A percentile compares a stretch with the other conserved stretches of the same genome.
Evolutionary conservation across 2,888 invertebrate species (phyloP).

Genomic region (Euphydryas editha): DNA sequence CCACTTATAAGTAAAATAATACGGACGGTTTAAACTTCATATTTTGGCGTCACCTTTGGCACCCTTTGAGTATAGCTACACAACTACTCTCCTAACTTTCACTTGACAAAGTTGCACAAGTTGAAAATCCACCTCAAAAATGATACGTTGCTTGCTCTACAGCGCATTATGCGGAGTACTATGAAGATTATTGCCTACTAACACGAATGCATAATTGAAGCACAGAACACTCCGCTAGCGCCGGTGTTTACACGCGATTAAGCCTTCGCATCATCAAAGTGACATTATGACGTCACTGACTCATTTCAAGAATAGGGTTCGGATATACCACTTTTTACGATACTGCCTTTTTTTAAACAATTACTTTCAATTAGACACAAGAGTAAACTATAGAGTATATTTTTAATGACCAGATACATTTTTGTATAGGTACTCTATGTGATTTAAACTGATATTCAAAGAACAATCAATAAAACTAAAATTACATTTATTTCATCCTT

Average conservation of each 20-base stretch:
- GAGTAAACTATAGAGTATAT: too few relatives aligned
- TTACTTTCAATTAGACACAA: neutral
- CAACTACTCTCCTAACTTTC: too few relatives aligned
- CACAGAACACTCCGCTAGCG: constrained; percentile 26
- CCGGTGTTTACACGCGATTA: constrained; percentile 35
- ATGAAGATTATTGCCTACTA: constrained; percentile 30
- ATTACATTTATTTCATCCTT: too few relatives aligned
- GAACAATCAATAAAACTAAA: too few relatives aligned
- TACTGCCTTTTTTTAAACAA: neutral
- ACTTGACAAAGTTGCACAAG: neutral
- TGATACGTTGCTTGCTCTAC: neutral
- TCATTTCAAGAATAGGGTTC: constrained; percentile 22
- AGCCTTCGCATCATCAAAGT: constrained; percentile 39
- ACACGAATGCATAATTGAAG: constrained; percentile 40
- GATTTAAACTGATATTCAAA: too few relatives aligned
- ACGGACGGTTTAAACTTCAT: too few relatives aligned
- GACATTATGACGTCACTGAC: constrained; percentile 37
- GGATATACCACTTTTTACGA: neutral
- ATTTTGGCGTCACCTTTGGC: too few relatives aligned
- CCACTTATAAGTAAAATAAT: too few relatives aligned
- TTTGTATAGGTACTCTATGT: too few relatives aligned
- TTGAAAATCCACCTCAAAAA: neutral
- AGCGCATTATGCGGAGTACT: constrained; percentile 11
- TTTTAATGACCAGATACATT: too few relatives aligned
- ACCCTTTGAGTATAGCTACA: too few relatives aligned